Percentiles rank a stretch among this genome's conserved stretches.
phyloP scores from a whole-genome alignment of 2,888 invertebrate genomes.

The Cheilosia pagana region DNA sequence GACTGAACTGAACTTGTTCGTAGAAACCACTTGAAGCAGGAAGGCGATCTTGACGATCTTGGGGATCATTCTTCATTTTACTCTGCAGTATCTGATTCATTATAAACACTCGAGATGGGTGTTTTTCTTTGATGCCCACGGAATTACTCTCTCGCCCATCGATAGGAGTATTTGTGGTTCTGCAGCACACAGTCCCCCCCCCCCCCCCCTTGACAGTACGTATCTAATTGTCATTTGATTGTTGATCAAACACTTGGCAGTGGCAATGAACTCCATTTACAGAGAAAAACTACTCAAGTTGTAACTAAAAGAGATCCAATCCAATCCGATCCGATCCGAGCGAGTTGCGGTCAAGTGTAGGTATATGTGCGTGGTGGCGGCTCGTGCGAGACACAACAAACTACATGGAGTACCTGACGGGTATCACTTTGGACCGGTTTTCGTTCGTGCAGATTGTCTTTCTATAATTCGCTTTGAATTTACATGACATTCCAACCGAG shows the following conservation, averaged over 20 bases:
- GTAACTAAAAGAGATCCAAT: slow-evolving; percentile 13
- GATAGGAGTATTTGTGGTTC: slow-evolving; percentile 33
- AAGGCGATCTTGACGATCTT: slow-evolving; percentile 70
- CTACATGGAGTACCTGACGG: slow-evolving; percentile 43
- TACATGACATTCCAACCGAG: slow-evolving; percentile 35
- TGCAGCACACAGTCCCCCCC: background rate
- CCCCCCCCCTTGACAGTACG: slow-evolving; percentile 6
- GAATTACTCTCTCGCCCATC: slow-evolving; percentile 28
- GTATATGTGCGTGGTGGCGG: background rate
- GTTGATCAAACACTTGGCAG: slow-evolving; percentile 54
- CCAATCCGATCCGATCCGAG: background rate
- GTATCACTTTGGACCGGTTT: slow-evolving; percentile 64
- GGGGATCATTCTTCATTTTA: slow-evolving; percentile 26
- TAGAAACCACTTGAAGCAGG: slow-evolving; percentile 70
- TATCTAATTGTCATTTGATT: slow-evolving; percentile 66
- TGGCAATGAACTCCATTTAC: slow-evolving; percentile 69
- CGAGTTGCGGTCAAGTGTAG: slow-evolving; percentile 44
- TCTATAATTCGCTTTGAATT: slow-evolving; percentile 52
- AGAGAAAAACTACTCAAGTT: slow-evolving; percentile 37
- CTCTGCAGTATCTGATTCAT: slow-evolving; percentile 35
- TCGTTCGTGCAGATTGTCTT: slow-evolving; percentile 45
- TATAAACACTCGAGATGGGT: slow-evolving; percentile 64
- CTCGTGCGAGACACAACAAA: slow-evolving; percentile 39
- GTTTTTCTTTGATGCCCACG: slow-evolving; percentile 49
- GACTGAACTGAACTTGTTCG: slow-evolving; percentile 61